Base-by-base conservation (phyloP, 2,113 vertebrate genomes). In the Chascanopsetta lugubris region DNA sequence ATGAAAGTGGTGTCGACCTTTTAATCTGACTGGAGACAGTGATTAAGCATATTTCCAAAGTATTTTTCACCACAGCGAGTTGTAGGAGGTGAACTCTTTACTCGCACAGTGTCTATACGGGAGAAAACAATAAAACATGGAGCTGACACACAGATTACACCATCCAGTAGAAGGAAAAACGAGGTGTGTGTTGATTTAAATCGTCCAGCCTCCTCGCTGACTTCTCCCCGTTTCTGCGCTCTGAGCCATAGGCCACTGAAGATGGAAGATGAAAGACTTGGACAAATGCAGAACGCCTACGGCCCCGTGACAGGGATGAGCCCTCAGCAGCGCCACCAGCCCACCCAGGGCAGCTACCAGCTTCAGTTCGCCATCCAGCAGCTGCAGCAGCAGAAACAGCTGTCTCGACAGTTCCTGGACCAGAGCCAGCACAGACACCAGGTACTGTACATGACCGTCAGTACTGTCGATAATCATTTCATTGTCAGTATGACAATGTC, bases 311-410 rank as follows among this genome's bases (percentile, higher is more conserved):
- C 88, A 0, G 85, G 49, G 12, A 78, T 82, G 46, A 85, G 61
- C 0, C 88, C 90, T 22, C 75, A 85, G 48, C 93, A 92, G 65
- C 88, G 20, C 58, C 79, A 86, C 45, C 87, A 90, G 72, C 75
- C 92, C 58, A 73, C 85, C 0, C 73, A 89, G 0, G 91, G 88
- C 64, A 94, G 90, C 56, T 94, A 92, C 89, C 95, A 95, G 51
- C 92, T 96, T 49, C 94, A 94, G 77, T 95, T 95, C 75, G 94
- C 95, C 46, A 92, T 94, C 67, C 95, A 95, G 75, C 93, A 96
- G 13, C 93, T 96, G n/a, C 94, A 96, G 59, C 94, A 96, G 58
- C 96, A 97, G 64, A 94, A 93, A 64, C 89, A 90, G 62, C 93
- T 94, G 79, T 93, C 93, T 57, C 90, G 25, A 49, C 94, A 93